Percentiles rank a stretch among this genome's conserved stretches.
These are phyloP conservation scores for Eretmocerus hayati DNA, from an alignment of 2,888 invertebrate genomes.

Conservation along the genomic window DNA sequence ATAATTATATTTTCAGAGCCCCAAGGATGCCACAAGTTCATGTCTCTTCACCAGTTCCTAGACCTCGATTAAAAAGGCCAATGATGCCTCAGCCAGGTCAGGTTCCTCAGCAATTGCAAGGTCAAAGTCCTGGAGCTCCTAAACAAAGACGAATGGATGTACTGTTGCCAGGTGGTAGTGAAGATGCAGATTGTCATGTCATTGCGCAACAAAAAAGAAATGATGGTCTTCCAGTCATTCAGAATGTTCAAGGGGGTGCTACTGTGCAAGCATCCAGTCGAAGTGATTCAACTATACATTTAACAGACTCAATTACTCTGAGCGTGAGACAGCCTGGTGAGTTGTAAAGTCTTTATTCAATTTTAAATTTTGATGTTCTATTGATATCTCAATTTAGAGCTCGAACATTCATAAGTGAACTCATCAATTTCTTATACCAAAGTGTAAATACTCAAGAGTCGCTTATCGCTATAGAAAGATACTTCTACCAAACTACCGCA, in stretches of 20 bases:
- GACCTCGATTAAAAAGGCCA: conserved; percentile 42
- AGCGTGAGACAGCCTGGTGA: conserved; percentile 51
- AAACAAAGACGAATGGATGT: conserved; percentile 55
- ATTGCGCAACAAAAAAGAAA: conserved; percentile 68
- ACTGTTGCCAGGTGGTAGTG: conserved; percentile 62
- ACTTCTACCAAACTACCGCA: no score
- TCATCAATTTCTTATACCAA: no score
- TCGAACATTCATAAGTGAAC: no score
- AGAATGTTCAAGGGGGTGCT: conserved; percentile 65
- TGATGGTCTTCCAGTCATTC: conserved; percentile 66
- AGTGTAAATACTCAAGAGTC: no score
- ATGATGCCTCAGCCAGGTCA: conserved; percentile 28
- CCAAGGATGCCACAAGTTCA: conserved; percentile 30
- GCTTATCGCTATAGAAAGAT: no score
- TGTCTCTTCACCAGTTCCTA: conserved; percentile 31
- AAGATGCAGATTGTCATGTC: conserved; percentile 69
- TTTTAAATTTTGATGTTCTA: conserved; percentile 1
- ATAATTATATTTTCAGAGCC: no score
- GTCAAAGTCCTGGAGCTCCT: conserved; percentile 30
- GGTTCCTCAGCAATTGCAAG: conserved; percentile 26
- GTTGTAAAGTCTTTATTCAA: conserved; percentile 13
- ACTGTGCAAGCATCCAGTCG: conserved; percentile 31
- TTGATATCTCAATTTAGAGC: background rate
- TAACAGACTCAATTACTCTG: conserved; percentile 68
- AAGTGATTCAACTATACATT: conserved; percentile 56